Evolutionary conservation across 2,888 invertebrate genomes (phyloP).

Genomic region (Pammene aurita): DNA sequence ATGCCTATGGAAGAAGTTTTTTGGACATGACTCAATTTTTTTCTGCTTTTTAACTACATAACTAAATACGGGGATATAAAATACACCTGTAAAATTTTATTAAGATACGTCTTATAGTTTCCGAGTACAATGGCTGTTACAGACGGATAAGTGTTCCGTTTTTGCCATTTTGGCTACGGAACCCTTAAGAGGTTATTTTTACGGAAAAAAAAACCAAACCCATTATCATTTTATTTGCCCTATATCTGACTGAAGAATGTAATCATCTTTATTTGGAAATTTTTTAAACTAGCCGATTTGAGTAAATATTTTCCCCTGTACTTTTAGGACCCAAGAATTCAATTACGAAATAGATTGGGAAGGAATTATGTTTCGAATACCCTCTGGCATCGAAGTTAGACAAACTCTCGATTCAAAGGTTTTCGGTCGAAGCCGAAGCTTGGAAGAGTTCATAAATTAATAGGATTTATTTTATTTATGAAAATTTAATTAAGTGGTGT

Average conservation of each 20-base stretch:
- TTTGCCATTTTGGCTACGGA: too few species aligned
- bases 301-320: background rate
- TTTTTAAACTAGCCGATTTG: background rate
- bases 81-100: too few species aligned
- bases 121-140: too few species aligned
- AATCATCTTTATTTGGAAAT: slow-evolving; percentile 7
- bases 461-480: background rate
- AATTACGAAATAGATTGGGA: slow-evolving; percentile 30
- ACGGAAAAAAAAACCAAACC: background rate
- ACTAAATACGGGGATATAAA: too few species aligned
- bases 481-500: background rate
- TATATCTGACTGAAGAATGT: background rate
- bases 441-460: background rate
- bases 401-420: slow-evolving; percentile 10
- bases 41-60: too few species aligned
- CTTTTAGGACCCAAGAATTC: slow-evolving; percentile 20
- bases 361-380: slow-evolving; percentile 4
- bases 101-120: too few species aligned
- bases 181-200: background rate
- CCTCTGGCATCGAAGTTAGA: slow-evolving; percentile 19
- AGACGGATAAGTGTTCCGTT: too few species aligned
- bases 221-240: background rate
- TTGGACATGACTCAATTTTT: too few species aligned
- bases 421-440: slow-evolving; percentile 1
- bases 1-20: too few species aligned